These are phyloP conservation scores for Clarias fuscus DNA, from an alignment of 2,797 vertebrate genomes.

Conservation along the genomic window DNA sequence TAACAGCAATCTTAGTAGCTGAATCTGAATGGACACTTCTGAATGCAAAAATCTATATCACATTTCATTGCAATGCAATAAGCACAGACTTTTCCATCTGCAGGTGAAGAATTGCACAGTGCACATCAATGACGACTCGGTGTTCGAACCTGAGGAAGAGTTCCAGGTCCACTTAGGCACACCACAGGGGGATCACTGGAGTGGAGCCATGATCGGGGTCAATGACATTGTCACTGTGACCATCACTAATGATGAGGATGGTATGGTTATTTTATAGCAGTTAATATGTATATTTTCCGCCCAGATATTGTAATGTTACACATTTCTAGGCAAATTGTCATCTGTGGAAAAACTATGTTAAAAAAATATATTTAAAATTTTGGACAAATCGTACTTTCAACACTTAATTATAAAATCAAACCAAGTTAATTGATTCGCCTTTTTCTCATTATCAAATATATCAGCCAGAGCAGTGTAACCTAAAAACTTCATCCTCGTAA, in stretches of 20 bases:
- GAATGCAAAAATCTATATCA: neutral
- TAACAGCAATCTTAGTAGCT: neutral
- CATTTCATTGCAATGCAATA: neutral
- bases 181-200: conserved; percentile 93
- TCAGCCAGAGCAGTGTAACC: neutral
- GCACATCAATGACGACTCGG: conserved; percentile 85
- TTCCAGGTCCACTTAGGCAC: conserved; percentile 87
- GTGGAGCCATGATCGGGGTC: conserved; percentile 87
- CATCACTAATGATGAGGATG: conserved; percentile 94
- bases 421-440: neutral
- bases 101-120: conserved; percentile 95
- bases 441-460: neutral
- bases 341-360: neutral
- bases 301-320: neutral
- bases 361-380: neutral
- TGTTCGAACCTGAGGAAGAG: conserved; percentile 93
- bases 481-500: neutral
- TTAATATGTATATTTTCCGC: neutral
- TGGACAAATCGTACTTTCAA: too few relatives aligned
- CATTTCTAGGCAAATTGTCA: neutral
- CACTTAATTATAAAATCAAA: neutral
- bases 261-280: conserved; percentile 66
- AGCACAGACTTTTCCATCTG: neutral
- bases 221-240: conserved; percentile 81
- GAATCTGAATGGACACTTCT: neutral